Evolutionary conservation across 2,888 invertebrate genomes (phyloP), one percentile per base, ranked within the genome.

Genomic region (Uloborus plumipes): DNA sequence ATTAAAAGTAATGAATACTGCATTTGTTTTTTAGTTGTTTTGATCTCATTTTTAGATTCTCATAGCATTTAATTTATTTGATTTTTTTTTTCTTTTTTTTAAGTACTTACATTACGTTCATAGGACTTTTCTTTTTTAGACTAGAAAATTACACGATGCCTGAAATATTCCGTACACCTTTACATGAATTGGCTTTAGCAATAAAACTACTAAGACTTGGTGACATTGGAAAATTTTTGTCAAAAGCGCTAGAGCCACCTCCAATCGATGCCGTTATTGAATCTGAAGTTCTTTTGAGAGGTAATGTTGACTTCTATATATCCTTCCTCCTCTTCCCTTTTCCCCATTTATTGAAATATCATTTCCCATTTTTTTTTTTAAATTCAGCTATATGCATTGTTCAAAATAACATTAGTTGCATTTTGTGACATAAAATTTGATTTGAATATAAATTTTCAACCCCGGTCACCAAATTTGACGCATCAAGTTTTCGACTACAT

Each of bases 251-350:
- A 26, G 97, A 99, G 88, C 97, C 98, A 0, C 99, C 99, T 55
- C 98, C 98, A 18, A 92, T 98, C 85, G 99, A 99, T 90, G 97
- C 98, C 47, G 98, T 99, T 16, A 98, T 99, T 86, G 99, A 99
- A 89, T 98, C 99, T 0, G 98, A 98, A 90, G 97, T 95, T 59
- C 88, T 92, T 84, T 89, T 93, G 2, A 88, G 89, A 88, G 89
- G 90, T 90, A 74, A 14, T 55, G 55, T 55, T 18, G 2, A 26
- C 26, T 26, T 26, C 26, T 26, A 26, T 4, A 4, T 26, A 26
- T 26, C 26, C 26, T 4, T 26, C 26, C n/a, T 3, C 26, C 26
- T 26, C 26, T 4, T 26, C 26, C 26, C 26, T n/a, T n/a, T n/a
- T n/a, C n/a, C n/a, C n/a, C n/a, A n/a, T n/a, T n/a, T n/a, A n/a